A percentile compares a stretch with the other conserved stretches of the same genome.
Evolutionary conservation across 1,140 invertebrate genomes (phyloP).

Genomic region (Pseudachorutes palmiensis): DNA sequence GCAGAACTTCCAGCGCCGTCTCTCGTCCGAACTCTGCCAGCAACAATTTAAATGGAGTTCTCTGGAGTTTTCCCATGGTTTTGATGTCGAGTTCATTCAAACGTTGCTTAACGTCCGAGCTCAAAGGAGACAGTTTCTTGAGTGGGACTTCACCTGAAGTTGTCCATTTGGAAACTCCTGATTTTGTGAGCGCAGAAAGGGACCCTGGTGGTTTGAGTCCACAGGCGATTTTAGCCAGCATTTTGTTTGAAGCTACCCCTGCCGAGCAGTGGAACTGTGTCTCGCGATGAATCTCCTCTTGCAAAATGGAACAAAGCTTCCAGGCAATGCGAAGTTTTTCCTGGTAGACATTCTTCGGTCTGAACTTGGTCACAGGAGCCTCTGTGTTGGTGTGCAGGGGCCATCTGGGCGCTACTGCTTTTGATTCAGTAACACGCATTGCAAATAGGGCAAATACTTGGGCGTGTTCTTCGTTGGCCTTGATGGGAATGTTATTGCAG

Average conservation of each 20-base stretch:
- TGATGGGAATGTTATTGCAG: not conserved
- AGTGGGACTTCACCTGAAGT: not conserved
- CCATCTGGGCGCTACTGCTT: too few species aligned
- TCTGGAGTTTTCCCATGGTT: too few species aligned
- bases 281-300: not conserved
- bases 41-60: too few species aligned
- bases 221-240: conserved; percentile 4
- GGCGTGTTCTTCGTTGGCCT: too few species aligned
- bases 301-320: not conserved
- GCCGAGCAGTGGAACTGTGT: not conserved
- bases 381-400: not conserved
- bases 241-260: not conserved
- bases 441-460: not conserved
- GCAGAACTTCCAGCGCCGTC: too few species aligned
- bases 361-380: not conserved
- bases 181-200: not conserved
- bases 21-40: too few species aligned
- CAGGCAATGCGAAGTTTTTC: not conserved
- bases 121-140: not conserved
- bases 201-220: not conserved
- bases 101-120: not conserved
- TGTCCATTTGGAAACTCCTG: not conserved
- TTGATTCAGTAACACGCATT: not conserved
- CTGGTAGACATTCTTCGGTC: not conserved
- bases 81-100: too few species aligned